These are phyloP conservation scores for Nyleta sp. DNA, from an alignment of 2,888 invertebrate genomes.

Conservation along the genomic window DNA sequence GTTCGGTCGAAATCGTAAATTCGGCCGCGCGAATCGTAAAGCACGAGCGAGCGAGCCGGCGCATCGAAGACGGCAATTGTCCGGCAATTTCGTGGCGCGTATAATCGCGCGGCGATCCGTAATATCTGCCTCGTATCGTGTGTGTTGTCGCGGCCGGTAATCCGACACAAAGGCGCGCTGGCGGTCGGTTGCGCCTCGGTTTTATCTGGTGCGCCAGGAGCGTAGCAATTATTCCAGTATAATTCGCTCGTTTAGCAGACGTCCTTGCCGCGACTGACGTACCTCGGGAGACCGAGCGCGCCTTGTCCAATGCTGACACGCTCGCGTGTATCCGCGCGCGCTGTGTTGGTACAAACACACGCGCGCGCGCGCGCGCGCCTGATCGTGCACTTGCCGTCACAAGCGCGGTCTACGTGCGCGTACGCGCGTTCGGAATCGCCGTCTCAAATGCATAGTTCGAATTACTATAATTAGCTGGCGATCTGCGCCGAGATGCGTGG, in stretches of 20 bases:
- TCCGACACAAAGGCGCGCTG: conserved; percentile 46
- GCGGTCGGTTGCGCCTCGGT: conserved; percentile 27
- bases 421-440: conserved; percentile 15
- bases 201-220: conserved; percentile 66
- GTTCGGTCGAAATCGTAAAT: no score
- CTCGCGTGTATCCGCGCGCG: conserved; percentile 3
- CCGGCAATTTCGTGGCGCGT: background rate
- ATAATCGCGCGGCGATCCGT: background rate
- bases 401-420: no score
- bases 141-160: conserved; percentile 28
- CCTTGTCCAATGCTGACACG: conserved; percentile 45
- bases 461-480: conserved; percentile 26
- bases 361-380: background rate
- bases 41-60: background rate
- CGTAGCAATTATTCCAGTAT: conserved; percentile 75
- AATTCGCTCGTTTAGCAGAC: conserved; percentile 77
- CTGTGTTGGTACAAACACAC: background rate
- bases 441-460: conserved; percentile 17
- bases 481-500: conserved; percentile 31
- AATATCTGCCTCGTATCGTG: conserved; percentile 12
- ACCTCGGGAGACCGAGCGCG: conserved; percentile 68
- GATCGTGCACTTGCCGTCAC: conserved; percentile 18
- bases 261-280: conserved; percentile 77
- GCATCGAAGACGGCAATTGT: conserved; percentile 10
- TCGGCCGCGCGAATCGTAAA: background rate